Evolutionary conservation across 2,797 vertebrate genomes (phyloP), one percentile per base, ranked within the genome.

Genomic region (Spinus pinus): DNA sequence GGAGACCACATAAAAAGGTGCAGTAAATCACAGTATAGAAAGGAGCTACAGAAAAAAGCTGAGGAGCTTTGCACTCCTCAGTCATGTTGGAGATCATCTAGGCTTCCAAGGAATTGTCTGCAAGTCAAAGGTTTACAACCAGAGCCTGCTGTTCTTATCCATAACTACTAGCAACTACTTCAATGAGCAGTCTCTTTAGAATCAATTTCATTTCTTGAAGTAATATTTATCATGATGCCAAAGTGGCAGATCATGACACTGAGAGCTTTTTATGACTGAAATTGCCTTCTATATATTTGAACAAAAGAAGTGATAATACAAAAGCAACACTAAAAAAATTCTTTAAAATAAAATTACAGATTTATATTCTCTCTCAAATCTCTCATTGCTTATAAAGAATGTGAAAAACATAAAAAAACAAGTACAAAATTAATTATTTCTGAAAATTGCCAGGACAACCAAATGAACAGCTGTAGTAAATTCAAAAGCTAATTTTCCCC

Each of bases 381-480:
- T 74, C 64, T 41, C 24, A 58, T 16, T 69, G 35, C 23, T 83
- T 73, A 65, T 13, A 75, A 35, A 81, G 51, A 80, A 71, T 35
- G 49, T 64, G 57, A 88, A 25, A 86, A 69, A 72, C 9, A 74
- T 3, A 41, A 30, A 81, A 80, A 90, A 84, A 7, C 42, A 79
- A 81, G 19, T 42, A 69, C 21, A 69, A 71, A 91, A 61, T 47
- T 1, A 91, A 78, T 74, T 83, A 49, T 4, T 74, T 78, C 42
- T 51, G 53, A 81, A 89, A 89, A 71, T 8, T 71, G 35, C 31
- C 58, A 65, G 81, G 57, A 79, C 50, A 79, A 54, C 6, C 46
- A 90, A 94, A 72, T 66, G 31, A 92, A 85, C 70, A 71, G 51
- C 30, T 82, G 51, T 41, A 90, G 23, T 62, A 89, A 93, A 91